Conservation (phyloP, 1,140 invertebrate species). For the Zaprionus tsacasi region DNA sequence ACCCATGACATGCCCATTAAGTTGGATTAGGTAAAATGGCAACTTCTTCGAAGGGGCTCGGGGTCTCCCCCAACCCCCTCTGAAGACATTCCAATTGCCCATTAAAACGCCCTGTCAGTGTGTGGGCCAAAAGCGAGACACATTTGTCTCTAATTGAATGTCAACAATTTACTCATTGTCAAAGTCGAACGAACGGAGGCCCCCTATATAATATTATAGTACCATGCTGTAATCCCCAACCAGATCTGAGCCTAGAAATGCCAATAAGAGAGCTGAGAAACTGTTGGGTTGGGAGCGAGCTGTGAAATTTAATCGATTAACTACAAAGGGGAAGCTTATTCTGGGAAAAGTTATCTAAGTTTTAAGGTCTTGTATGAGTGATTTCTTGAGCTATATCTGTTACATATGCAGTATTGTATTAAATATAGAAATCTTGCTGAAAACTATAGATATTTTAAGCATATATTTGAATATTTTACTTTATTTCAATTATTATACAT, state of each 20-base stretch:
- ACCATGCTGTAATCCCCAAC: conserved; percentile 20
- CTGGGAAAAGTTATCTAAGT: too few relatives aligned
- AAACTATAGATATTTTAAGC: too few relatives aligned
- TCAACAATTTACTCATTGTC: conserved; percentile 56
- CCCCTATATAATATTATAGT: background rate
- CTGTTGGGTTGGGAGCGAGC: too few relatives aligned
- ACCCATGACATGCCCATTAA: conserved; percentile 55
- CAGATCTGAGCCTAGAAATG: conserved; percentile 9
- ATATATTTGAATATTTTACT: too few relatives aligned
- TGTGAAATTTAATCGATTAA: too few relatives aligned
- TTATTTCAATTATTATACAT: too few relatives aligned
- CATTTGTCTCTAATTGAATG: conserved; percentile 54
- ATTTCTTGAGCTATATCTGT: too few relatives aligned
- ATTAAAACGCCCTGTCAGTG: conserved; percentile 59
- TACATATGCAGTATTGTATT: too few relatives aligned
- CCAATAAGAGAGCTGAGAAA: background rate
- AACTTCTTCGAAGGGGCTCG: conserved; percentile 46
- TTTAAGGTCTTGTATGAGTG: too few relatives aligned
- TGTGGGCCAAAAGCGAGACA: conserved; percentile 31
- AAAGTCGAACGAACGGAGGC: conserved; percentile 24
- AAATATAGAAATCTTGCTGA: too few relatives aligned
- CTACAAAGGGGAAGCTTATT: too few relatives aligned
- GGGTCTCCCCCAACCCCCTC: background rate
- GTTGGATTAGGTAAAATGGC: conserved; percentile 74
- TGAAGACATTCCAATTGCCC: conserved; percentile 42